Percentiles rank a stretch among this genome's conserved stretches.
Conservation (phyloP, 2,797 vertebrate genomes). For the Erethizon dorsatum region DNA sequence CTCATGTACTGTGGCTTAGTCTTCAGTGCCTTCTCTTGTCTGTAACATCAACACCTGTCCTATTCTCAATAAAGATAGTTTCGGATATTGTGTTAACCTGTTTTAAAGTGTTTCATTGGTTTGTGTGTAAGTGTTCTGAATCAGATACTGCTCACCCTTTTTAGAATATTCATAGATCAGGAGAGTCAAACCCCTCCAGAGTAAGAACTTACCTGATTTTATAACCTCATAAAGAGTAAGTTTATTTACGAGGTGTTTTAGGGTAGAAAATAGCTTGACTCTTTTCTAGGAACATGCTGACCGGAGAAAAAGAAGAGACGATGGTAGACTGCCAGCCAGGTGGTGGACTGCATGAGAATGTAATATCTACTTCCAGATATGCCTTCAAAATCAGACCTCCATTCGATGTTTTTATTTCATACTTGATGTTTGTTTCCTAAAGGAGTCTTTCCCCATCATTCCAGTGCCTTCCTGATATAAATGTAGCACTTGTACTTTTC, state of each 20-base stretch:
- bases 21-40: not conserved
- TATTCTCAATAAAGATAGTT: not conserved
- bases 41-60: not conserved
- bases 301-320: not conserved
- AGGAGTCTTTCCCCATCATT: not conserved
- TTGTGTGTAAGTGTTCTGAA: not conserved
- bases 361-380: not conserved
- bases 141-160: not conserved
- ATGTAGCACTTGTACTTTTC: not conserved
- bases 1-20: not conserved
- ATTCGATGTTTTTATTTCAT: not conserved
- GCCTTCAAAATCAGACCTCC: not conserved
- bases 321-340: too few relatives aligned
- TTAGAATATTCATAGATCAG: not conserved
- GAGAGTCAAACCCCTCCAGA: not conserved
- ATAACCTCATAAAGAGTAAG: not conserved
- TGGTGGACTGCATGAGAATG: not conserved
- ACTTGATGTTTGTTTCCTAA: not conserved
- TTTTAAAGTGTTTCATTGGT: not conserved
- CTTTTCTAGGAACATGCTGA: not conserved
- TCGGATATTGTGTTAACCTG: not conserved
- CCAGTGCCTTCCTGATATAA: not conserved
- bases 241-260: not conserved
- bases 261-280: not conserved
- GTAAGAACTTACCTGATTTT: not conserved